phyloP scores from a whole-genome alignment of 2,797 vertebrate genomes.

The Sebastes taczanowskii region DNA sequence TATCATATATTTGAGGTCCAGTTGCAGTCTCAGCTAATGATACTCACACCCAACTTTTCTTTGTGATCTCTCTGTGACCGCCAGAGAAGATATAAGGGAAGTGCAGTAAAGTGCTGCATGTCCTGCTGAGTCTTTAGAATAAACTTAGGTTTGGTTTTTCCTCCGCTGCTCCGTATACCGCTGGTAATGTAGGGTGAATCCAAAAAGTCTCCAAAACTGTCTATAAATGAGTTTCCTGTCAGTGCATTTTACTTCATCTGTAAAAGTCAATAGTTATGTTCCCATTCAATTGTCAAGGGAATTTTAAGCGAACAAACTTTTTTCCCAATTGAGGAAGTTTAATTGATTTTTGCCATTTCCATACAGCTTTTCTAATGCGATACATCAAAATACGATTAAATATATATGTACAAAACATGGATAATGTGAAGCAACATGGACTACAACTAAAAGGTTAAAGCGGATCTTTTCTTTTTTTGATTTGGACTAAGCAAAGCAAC shows the following conservation, averaged over 20 bases:
- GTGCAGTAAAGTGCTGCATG: background rate
- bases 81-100: background rate
- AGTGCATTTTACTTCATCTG: background rate
- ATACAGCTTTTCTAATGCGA: too few relatives aligned
- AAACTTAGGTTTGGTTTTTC: background rate
- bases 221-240: background rate
- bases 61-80: background rate
- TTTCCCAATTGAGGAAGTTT: too few relatives aligned
- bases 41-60: background rate
- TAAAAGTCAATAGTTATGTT: background rate
- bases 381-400: too few relatives aligned
- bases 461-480: background rate
- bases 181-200: background rate
- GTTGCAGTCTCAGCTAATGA: background rate
- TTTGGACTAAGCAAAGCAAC: too few relatives aligned
- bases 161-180: background rate
- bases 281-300: background rate
- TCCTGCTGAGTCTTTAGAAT: background rate
- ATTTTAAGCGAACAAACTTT: too few relatives aligned
- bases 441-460: background rate
- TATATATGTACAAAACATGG: too few relatives aligned
- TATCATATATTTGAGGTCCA: background rate
- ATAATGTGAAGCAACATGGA: background rate
- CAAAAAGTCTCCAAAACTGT: background rate
- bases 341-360: too few relatives aligned